Conservation (phyloP, 2,797 vertebrate species). For the Allobates femoralis region DNA sequence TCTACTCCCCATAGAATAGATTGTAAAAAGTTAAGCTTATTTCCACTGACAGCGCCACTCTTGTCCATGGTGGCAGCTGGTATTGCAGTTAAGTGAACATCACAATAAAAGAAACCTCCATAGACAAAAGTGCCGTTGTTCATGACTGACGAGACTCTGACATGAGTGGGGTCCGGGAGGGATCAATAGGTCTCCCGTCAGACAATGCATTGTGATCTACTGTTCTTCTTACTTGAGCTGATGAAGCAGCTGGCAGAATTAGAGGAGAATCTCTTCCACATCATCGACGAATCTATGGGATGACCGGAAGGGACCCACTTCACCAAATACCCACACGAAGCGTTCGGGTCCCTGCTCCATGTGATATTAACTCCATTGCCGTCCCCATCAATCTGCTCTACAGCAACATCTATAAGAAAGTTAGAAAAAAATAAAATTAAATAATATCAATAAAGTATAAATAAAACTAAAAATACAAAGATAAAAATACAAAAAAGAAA, state of each 20-base stretch:
- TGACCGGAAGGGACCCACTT: conserved; percentile 74
- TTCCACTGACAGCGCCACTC: too few relatives aligned
- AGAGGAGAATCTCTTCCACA: conserved; percentile 76
- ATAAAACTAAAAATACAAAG: too few relatives aligned
- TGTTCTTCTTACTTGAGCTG: conserved; percentile 73
- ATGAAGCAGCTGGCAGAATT: conserved; percentile 71
- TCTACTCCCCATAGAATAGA: too few relatives aligned
- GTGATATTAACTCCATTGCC: conserved; percentile 73
- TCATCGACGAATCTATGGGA: conserved; percentile 69
- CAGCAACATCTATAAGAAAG: conserved; percentile 70
- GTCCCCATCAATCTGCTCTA: conserved; percentile 69
- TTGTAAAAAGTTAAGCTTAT: too few relatives aligned
- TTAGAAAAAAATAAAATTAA: not conserved
- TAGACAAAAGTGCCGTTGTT: too few relatives aligned
- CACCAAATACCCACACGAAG: conserved; percentile 77
- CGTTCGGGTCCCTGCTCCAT: conserved; percentile 73
- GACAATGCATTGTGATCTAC: not conserved
- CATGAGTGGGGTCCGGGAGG: too few relatives aligned
- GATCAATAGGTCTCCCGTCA: too few relatives aligned
- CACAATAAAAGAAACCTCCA: too few relatives aligned
- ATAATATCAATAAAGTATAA: not conserved
- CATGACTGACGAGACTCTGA: too few relatives aligned
- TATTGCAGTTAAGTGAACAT: too few relatives aligned
- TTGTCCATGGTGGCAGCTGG: too few relatives aligned
- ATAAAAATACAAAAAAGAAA: too few relatives aligned